Conservation (phyloP, 2,113 vertebrate species). For the Plecturocebus donacophilus region DNA sequence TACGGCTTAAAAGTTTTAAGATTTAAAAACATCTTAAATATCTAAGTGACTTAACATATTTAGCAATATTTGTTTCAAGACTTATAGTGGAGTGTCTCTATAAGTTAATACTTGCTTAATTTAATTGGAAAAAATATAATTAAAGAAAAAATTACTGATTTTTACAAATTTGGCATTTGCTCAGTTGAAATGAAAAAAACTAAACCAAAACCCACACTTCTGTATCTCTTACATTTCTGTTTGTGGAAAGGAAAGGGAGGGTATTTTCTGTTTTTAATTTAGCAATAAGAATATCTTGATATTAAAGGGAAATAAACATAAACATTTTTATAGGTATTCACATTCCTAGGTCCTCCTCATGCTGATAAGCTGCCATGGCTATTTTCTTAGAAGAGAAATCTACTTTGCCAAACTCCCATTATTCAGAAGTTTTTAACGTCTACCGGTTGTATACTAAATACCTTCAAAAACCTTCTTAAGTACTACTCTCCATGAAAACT, state of each 20-base stretch:
- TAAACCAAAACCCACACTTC: background rate
- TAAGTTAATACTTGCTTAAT: background rate
- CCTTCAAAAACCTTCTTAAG: background rate
- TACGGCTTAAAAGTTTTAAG: background rate
- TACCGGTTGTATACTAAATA: background rate
- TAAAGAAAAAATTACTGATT: background rate
- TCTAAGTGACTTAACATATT: background rate
- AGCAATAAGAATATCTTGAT: background rate
- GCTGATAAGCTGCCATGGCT: background rate
- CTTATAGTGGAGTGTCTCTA: background rate
- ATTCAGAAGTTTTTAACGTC: background rate
- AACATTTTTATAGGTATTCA: background rate
- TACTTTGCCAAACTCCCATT: background rate
- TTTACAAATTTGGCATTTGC: background rate
- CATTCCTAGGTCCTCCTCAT: background rate
- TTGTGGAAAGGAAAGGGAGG: background rate
- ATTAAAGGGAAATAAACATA: background rate
- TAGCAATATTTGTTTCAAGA: background rate
- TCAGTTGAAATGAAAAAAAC: background rate
- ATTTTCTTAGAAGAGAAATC: background rate
- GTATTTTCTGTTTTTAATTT: background rate
- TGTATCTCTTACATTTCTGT: background rate
- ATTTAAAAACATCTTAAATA: no score
- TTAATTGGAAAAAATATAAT: slow-evolving; percentile 18
- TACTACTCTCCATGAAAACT: background rate